These are phyloP conservation scores for Volucella bombylans DNA, from an alignment of 2,888 invertebrate genomes.

Conservation along the genomic window DNA sequence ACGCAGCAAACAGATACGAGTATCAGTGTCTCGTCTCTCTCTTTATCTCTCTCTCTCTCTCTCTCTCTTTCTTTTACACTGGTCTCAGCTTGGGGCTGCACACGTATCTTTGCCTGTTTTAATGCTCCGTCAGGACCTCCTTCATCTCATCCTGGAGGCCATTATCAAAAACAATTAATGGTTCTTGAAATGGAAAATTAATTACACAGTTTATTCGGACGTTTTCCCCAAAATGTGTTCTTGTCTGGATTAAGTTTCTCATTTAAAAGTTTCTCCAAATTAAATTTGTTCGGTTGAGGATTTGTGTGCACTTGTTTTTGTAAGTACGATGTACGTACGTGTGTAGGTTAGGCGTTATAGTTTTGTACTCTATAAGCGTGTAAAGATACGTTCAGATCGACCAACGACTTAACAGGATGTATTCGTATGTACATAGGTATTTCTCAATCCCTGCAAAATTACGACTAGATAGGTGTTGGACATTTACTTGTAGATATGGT, in stretches of 20 bases:
- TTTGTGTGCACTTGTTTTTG: conserved; percentile 60
- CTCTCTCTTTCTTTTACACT: conserved; percentile 22
- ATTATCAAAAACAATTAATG: conserved; percentile 77
- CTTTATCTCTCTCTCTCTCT: conserved; percentile 24
- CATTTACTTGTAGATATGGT: conserved; percentile 7
- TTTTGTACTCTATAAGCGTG: background rate
- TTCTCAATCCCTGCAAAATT: conserved; percentile 30
- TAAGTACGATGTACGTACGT: conserved; percentile 3
- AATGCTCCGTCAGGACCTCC: conserved; percentile 62
- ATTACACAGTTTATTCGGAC: conserved; percentile 77
- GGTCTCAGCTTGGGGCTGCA: conserved; percentile 58
- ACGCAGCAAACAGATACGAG: background rate
- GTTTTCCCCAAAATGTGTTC: conserved; percentile 76
- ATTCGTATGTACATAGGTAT: conserved; percentile 1
- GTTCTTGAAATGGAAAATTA: conserved; percentile 77
- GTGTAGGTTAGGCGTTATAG: background rate
- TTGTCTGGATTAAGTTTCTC: conserved; percentile 77
- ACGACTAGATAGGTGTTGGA: conserved; percentile 30
- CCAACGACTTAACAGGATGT: conserved; percentile 42
- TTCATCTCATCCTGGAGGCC: conserved; percentile 72
- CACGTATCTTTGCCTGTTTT: conserved; percentile 67
- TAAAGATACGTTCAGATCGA: conserved; percentile 33
- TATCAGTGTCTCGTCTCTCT: conserved; percentile 1
- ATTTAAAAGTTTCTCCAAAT: conserved; percentile 77
- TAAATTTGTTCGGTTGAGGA: conserved; percentile 76